These are phyloP conservation scores for Caenorhabditis inopinata DNA, from an alignment of 1,140 invertebrate genomes.

Conservation along the genomic window DNA sequence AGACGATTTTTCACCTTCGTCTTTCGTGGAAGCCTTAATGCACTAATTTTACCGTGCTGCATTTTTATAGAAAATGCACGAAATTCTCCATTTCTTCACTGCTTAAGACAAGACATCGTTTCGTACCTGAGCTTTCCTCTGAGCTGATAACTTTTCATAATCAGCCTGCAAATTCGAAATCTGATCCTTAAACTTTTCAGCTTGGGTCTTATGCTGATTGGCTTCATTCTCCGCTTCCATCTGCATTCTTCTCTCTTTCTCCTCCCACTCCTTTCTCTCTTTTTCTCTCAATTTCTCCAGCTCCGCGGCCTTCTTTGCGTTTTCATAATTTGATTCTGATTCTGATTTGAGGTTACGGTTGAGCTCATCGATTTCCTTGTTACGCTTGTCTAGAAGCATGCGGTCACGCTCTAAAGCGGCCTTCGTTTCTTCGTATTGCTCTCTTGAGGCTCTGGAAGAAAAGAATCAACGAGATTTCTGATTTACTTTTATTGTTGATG, in stretches of 20 bases:
- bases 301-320: conserved; percentile 33
- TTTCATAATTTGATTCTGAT: conserved; percentile 31
- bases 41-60: too few relatives aligned
- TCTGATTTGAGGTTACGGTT: conserved; percentile 51
- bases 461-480: too few relatives aligned
- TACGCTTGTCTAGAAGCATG: conserved; percentile 39
- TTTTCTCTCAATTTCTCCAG: conserved; percentile 47
- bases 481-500: too few relatives aligned
- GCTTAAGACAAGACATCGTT: too few relatives aligned
- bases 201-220: conserved; percentile 21
- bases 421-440: conserved; percentile 52
- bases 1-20: too few relatives aligned
- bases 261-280: conserved; percentile 42
- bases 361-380: conserved; percentile 56
- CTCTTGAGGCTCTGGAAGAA: conserved; percentile 49
- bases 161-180: background rate
- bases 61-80: too few relatives aligned
- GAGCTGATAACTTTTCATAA: conserved; percentile 24
- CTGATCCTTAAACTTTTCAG: conserved; percentile 20
- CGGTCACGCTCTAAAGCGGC: conserved; percentile 49
- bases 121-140: conserved; percentile 11
- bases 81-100: too few relatives aligned
- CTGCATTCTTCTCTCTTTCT: conserved; percentile 50
- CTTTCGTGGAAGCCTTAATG: too few relatives aligned
- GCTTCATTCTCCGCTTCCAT: conserved; percentile 43